Evolutionary conservation across 2,797 vertebrate genomes (phyloP), one percentile per base, ranked within the genome.

Genomic region (Peromyscus nudipes): DNA sequence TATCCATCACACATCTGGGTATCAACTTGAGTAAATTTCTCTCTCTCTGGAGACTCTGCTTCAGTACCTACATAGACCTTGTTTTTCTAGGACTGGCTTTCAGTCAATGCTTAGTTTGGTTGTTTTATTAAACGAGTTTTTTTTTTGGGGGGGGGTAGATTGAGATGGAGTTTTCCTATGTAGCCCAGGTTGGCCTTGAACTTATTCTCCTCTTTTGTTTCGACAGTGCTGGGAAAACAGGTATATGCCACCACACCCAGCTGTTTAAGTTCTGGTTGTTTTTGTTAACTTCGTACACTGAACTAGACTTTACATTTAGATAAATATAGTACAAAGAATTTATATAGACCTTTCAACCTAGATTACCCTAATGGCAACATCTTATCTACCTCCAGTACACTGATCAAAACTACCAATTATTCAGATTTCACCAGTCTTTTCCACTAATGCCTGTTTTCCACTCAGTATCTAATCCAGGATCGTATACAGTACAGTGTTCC

Each of bases 41-140:
- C 43, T 96, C 60, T 75, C 57, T 49, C 87, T 81, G 13, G 31
- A 88, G 34, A 46, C 46, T 34, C 77, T 40, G 21, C 29, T n/a
- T 96, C 29, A 82, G 90, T 31, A 73, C 17, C n/a, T 93, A 12
- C 40, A 46, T 52, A 95, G 52, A 86, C 12, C 43, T 80, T 31
- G 4, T 95, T 87, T 94, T 95, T 80, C 46, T 83, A 94, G 55
- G 87, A 95, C 91, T 93, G 69, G 64, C 37, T 96, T 95, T 94
- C 43, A 89, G 73, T 93, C 34, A 88, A 95, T 65, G 37, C 31
- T 92, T 92, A 81, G 60, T 84, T 62, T 82, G 79, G 76, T 65
- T 37, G 46, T 46, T 43, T 71, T 82, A 86, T 43, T 64, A 31
- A 67, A 85, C 34, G 49, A 19, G 60, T 19, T 49, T 40, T 75